Base-by-base conservation (phyloP, 2,113 vertebrate genomes). In the Chelonoidis abingdonii region DNA sequence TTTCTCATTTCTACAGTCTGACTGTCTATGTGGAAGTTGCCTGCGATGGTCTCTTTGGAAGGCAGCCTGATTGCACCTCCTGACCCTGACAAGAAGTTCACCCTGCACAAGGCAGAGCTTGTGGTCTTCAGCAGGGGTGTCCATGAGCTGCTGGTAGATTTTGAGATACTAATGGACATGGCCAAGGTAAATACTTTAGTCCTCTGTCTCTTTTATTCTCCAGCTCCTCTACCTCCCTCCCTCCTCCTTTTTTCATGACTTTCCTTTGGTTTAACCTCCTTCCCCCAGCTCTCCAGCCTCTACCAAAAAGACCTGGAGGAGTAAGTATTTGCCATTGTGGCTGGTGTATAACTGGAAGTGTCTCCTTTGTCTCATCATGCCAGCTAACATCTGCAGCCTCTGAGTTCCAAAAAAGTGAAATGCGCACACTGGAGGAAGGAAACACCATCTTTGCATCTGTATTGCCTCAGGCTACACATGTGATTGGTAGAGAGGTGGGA, bases 11-110 rank as follows among this genome's bases (percentile, higher is more conserved):
- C 95, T 93, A 54, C 89, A 99, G 99, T 59, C n/a, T 99, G 94
- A 99, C 97, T 0, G 96, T 99, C 5, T 99, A 99, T 0, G 98
- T 99, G 88, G 99, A 99, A 96, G 90, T 99, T 92, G 99, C 99
- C 92, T 99, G 99, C 97, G 99, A 98, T 0, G 99, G 99, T 24
- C 98, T 99, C 54, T 99, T 99, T 86, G 99, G 99, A 98, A 57
- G 99, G 98, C 22, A 98, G 97, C 84, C 98, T 99, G 98, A 99
- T 99, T 0, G 98, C 99, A 54, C 97, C 99, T 80, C 99, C 99
- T 0, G 99, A 99, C 89, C 98, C 98, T 0, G 98, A 98, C 95
- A 99, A 97, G 98, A 99, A 50, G 88, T 99, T 99, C 96, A 98
- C 98, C 29, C 96, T 99, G 81, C 98, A 98, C 94, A 99, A 97